Base-by-base conservation (phyloP, 2,113 vertebrate genomes). In the Stegostoma tigrinum region DNA sequence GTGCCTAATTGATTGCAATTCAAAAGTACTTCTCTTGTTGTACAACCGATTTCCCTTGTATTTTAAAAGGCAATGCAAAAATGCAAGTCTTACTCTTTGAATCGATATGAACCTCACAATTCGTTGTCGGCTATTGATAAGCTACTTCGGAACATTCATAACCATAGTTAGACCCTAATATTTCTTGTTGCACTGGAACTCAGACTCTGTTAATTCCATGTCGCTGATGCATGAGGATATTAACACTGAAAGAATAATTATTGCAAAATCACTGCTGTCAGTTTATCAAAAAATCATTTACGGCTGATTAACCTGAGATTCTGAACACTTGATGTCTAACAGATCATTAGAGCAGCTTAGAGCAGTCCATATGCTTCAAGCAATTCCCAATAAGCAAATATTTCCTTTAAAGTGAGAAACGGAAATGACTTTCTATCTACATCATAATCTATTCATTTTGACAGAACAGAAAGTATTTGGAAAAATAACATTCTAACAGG, bases 221-320 rank as follows among this genome's bases (percentile, higher is more conserved):
- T 83, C 78, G 42, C 78, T 83, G 78, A 19, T 42, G 78, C n/a
- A 42, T 83, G n/a, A 83, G 38, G n/a, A 42, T 83, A 83, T 83
- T 83, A 83, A 83, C 78, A 83, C n/a, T 42, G 78, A 83, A 83
- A n/a, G 78, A 19, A 83, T 83, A 83, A 83, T 83, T 42, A 83
- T 83, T 42, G n/a, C n/a, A 83, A 83, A 83, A 42, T 83, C 78
- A 83, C 78, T 17, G n/a, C n/a, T n/a, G 78, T 83, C 78, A 83
- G n/a, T 6, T 42, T 42, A 83, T 83, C 78, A 83, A 4, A 21
- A 83, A 83, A 42, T 42, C n/a, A 83, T 83, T 83, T 83, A 38
- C 6, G 78, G 38, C 21, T 83, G n/a, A 83, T 83, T 42, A 83
- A 83, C 17, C n/a, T 42, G 78, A 83, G 42, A 83, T 83, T 15